These are phyloP conservation scores for Monopterus albus DNA, from an alignment of 2,113 vertebrate species.

Conservation along the genomic window DNA sequence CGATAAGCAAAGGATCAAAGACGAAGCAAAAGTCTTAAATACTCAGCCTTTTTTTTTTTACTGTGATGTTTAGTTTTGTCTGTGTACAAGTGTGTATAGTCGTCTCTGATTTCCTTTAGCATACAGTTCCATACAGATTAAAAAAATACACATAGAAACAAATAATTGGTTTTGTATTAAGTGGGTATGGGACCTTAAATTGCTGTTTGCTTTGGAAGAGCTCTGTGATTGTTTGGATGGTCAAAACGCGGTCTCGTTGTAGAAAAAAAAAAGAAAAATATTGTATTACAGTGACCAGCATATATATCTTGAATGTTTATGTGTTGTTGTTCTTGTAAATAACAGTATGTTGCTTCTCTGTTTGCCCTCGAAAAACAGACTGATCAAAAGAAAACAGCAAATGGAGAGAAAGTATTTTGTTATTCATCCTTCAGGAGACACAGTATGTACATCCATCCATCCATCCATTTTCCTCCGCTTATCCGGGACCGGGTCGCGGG, in stretches of 20 bases:
- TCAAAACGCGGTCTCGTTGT: constrained; percentile 57
- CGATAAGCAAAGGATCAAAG: constrained; percentile 31
- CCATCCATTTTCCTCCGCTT: too few relatives aligned
- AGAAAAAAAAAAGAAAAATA: constrained; percentile 40
- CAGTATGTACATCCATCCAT: constrained; percentile 87
- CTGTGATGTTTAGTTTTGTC: constrained; percentile 71
- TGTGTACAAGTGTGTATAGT: constrained; percentile 70
- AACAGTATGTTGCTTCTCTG: constrained; percentile 77
- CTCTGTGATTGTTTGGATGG: constrained; percentile 47
- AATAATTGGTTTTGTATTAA: constrained; percentile 55
- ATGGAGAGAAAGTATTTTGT: constrained; percentile 86
- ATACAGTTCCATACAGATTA: constrained; percentile 37
- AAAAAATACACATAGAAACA: constrained; percentile 44
- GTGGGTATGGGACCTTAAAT: constrained; percentile 51
- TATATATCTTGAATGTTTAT: constrained; percentile 79
- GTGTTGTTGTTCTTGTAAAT: constrained; percentile 89
- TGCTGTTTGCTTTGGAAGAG: constrained; percentile 54
- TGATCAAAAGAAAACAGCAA: constrained; percentile 62
- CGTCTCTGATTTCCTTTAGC: constrained; percentile 60
- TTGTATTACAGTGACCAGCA: constrained; percentile 81
- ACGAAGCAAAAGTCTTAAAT: constrained; percentile 39
- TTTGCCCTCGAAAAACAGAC: constrained; percentile 78
- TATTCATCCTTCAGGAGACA: constrained; percentile 86
- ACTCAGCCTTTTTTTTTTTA: constrained; percentile 45
- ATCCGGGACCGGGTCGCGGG: too few relatives aligned